Evolutionary conservation across 2,888 invertebrate species (phyloP).

Genomic region (Philereme transversata): DNA sequence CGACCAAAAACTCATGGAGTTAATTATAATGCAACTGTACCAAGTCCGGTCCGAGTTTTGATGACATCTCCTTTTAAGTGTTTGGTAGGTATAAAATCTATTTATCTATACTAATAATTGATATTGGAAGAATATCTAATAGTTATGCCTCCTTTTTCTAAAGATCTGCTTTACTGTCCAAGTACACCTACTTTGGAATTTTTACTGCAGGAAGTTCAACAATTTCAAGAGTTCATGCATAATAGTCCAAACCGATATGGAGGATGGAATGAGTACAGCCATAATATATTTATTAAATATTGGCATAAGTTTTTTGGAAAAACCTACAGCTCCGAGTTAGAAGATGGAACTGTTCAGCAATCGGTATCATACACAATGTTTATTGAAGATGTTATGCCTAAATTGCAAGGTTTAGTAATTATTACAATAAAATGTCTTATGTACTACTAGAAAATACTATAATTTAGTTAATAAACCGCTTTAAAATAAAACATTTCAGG

Average conservation of each 20-base stretch:
- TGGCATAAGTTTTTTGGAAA: conserved; percentile 63
- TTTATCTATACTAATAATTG: neutral
- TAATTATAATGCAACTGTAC: conserved; percentile 60
- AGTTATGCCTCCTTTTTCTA: no score
- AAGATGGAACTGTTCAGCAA: conserved; percentile 29
- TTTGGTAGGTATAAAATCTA: conserved; percentile 47
- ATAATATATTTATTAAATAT: conserved; percentile 77
- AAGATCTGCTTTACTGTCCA: neutral
- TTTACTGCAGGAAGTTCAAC: conserved; percentile 74
- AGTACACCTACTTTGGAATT: neutral
- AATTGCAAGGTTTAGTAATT: conserved; percentile 53
- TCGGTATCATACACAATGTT: conserved; percentile 44
- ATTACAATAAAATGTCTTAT: neutral
- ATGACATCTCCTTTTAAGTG: conserved; percentile 70
- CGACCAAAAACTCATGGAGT: conserved; percentile 43
- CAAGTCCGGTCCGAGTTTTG: conserved; percentile 66
- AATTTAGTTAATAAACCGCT: no score
- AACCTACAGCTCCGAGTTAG: conserved; percentile 17
- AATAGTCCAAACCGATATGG: conserved; percentile 78
- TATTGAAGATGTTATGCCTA: conserved; percentile 51
- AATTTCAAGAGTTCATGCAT: conserved; percentile 80
- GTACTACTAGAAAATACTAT: neutral
- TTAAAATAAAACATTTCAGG: conserved; percentile 41
- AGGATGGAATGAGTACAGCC: conserved; percentile 84
- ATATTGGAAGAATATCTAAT: no score